Conservation (phyloP, 2,888 invertebrate genomes). For the Schizotus pectinicornis region DNA sequence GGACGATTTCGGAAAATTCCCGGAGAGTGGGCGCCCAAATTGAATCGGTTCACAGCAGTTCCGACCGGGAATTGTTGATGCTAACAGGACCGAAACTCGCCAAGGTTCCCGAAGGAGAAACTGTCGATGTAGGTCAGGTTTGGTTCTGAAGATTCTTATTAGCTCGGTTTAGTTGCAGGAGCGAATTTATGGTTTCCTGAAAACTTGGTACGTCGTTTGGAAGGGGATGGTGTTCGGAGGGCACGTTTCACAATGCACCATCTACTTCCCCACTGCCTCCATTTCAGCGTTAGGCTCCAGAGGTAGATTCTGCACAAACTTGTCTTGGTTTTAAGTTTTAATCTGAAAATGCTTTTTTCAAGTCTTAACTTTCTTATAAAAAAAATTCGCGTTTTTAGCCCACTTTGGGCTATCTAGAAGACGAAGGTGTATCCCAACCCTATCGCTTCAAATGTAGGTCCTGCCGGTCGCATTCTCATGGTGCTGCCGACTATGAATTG, state of each 20-base stretch:
- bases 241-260: constrained; percentile 64
- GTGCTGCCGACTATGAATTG: too few species aligned
- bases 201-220: constrained; percentile 62
- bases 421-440: too few species aligned
- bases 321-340: too few species aligned
- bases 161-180: constrained; percentile 49
- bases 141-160: not conserved
- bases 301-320: constrained; percentile 44
- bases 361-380: too few species aligned
- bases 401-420: too few species aligned
- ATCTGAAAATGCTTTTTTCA: too few species aligned
- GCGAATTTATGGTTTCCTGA: constrained; percentile 53
- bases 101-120: constrained; percentile 34
- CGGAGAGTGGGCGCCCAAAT: constrained; percentile 59
- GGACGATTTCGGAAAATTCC: constrained; percentile 52
- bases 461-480: too few species aligned
- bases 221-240: constrained; percentile 62
- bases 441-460: too few species aligned
- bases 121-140: constrained; percentile 44
- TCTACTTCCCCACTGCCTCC: constrained; percentile 66
- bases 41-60: constrained; percentile 61
- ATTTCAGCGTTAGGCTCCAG: constrained; percentile 64
- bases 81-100: constrained; percentile 34
- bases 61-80: constrained; percentile 53
- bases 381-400: too few species aligned